These are phyloP conservation scores for Pyrrhia umbra DNA, from an alignment of 2,888 invertebrate species.

Conservation along the genomic window DNA sequence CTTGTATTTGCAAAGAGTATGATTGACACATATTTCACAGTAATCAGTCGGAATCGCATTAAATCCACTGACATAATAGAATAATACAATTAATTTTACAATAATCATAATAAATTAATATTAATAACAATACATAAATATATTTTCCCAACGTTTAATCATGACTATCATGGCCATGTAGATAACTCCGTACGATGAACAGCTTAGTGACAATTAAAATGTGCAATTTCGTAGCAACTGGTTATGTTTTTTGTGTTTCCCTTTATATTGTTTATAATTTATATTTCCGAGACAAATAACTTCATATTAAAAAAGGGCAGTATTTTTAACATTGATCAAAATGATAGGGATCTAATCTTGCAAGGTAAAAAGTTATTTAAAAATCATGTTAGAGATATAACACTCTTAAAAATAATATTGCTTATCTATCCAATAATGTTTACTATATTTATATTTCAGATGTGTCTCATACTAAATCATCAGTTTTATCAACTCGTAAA, in stretches of 20 bases:
- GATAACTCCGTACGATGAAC: slow-evolving; percentile 51
- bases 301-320: slow-evolving; percentile 55
- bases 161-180: slow-evolving; percentile 65
- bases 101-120: slow-evolving; percentile 79
- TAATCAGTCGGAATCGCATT: slow-evolving; percentile 65
- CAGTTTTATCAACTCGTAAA: slow-evolving; percentile 51
- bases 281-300: slow-evolving; percentile 65
- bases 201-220: slow-evolving; percentile 71
- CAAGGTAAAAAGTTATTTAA: too few relatives aligned
- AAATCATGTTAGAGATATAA: too few relatives aligned
- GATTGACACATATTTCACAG: slow-evolving; percentile 80
- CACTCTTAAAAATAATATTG: neutral
- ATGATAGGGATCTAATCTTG: slow-evolving; percentile 47
- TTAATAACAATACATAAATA: slow-evolving; percentile 68
- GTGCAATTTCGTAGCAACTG: slow-evolving; percentile 72
- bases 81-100: slow-evolving; percentile 79
- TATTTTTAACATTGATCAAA: slow-evolving; percentile 40
- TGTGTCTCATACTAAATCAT: slow-evolving; percentile 43
- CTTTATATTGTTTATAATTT: slow-evolving; percentile 74
- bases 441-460: slow-evolving; percentile 60
- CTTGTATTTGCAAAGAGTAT: slow-evolving; percentile 79
- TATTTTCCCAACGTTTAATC: slow-evolving; percentile 57
- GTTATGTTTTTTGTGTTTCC: slow-evolving; percentile 84
- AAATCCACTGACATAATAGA: slow-evolving; percentile 65
- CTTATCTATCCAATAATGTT: slow-evolving; percentile 2